phyloP scores from a whole-genome alignment of 35 echinoderm and acorn worm genomes.

The Acanthaster planci region DNA sequence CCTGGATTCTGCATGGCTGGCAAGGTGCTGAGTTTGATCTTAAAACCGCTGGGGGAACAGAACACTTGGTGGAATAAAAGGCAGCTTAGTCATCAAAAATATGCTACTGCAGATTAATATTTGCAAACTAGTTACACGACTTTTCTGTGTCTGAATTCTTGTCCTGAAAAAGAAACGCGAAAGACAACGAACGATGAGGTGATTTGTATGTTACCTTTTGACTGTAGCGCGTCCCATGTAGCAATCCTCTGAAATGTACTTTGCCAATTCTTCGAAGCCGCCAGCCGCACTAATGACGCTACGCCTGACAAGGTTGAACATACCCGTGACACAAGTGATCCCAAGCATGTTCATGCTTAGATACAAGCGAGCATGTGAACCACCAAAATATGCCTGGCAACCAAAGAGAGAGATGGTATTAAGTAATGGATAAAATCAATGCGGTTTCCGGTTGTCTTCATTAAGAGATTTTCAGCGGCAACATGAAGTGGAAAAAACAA shows the following conservation, averaged over 20 bases:
- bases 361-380: slow-evolving; percentile 87
- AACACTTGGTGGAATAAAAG: no score
- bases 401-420: no score
- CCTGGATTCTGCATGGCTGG: slow-evolving; percentile 89
- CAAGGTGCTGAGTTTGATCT: slow-evolving; percentile 61
- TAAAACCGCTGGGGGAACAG: slow-evolving; percentile 76
- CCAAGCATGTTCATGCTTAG: slow-evolving; percentile 57
- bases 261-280: slow-evolving; percentile 75
- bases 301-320: slow-evolving; percentile 83
- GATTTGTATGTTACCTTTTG: slow-evolving; percentile 70
- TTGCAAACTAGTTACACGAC: no score
- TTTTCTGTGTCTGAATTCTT: no score
- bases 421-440: background rate
- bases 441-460: no score
- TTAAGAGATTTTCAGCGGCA: no score
- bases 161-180: no score
- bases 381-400: slow-evolving; percentile 91
- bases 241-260: slow-evolving; percentile 95
- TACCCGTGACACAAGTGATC: slow-evolving; percentile 87
- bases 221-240: slow-evolving; percentile 84
- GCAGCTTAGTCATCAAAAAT: no score
- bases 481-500: no score
- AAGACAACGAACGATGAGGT: no score
- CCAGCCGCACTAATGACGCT: slow-evolving; percentile 80
- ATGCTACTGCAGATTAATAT: no score